Percentiles rank a stretch among this genome's conserved stretches.
Conservation (phyloP, 2,888 invertebrate species). For the Petrolisthes cinctipes region DNA sequence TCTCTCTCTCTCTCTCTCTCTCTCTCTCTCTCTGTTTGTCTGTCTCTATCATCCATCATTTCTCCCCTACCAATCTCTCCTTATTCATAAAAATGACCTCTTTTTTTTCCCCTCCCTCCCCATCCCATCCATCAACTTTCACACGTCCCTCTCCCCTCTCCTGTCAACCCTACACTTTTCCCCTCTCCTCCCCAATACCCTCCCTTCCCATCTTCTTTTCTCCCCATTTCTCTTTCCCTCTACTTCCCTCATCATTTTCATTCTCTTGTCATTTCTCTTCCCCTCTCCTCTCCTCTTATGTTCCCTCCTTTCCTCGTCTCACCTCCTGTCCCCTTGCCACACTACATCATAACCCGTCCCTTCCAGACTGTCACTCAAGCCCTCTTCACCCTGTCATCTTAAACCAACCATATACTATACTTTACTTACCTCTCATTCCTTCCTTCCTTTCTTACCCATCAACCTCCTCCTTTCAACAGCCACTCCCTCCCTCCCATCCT, state of each 20-base stretch:
- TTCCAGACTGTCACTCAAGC: constrained; percentile 12
- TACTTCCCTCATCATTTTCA: background rate
- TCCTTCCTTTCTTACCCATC: background rate
- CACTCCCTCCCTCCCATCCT: background rate
- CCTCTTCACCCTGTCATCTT: constrained; percentile 12
- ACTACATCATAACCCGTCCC: background rate
- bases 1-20: background rate
- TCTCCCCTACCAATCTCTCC: background rate
- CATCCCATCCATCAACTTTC: background rate
- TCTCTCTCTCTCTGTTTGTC: constrained; percentile 2
- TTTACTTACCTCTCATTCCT: background rate
- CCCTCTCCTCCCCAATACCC: background rate
- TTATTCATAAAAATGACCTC: background rate
- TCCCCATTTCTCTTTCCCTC: background rate
- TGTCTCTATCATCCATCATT: background rate
- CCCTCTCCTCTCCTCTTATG: background rate
- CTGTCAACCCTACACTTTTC: background rate
- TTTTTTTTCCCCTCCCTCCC: background rate
- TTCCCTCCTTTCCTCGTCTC: constrained; percentile 9
- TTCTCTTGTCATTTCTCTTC: background rate
- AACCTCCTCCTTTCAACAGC: background rate
- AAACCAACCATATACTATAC: background rate
- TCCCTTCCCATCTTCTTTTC: background rate
- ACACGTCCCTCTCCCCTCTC: background rate
- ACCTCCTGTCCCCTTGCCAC: background rate